Conservation (phyloP, 2,888 invertebrate species). For the Tenodera sinensis region DNA sequence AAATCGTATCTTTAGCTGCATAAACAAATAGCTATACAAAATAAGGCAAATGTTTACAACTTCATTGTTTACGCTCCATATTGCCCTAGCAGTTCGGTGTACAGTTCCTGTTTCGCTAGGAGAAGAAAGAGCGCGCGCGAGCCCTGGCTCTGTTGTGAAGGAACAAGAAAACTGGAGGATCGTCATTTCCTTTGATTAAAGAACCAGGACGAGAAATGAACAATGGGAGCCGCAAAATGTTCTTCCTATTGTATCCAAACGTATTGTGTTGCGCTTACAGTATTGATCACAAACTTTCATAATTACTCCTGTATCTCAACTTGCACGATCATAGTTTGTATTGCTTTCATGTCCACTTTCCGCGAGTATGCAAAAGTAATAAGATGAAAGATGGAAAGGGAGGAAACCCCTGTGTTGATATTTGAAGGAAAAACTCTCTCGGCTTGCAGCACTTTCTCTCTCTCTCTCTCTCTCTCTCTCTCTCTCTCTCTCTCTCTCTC, state of each 20-base stretch:
- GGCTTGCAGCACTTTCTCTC: background rate
- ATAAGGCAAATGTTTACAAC: background rate
- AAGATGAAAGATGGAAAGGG: background rate
- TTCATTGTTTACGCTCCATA: background rate
- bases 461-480: too few relatives aligned
- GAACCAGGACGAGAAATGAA: background rate
- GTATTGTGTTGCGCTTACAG: background rate
- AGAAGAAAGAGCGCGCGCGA: background rate
- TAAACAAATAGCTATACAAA: background rate
- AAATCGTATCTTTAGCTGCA: too few relatives aligned
- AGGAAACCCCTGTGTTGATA: background rate
- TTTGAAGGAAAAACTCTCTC: background rate
- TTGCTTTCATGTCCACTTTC: background rate
- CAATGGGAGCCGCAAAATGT: background rate
- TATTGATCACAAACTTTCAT: background rate
- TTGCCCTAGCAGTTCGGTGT: background rate
- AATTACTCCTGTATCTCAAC: background rate
- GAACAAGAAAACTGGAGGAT: background rate
- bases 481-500: background rate
- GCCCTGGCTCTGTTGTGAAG: background rate
- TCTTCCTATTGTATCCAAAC: background rate
- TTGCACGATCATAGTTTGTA: background rate
- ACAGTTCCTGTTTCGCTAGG: background rate
- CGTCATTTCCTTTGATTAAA: background rate
- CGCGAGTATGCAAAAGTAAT: background rate